These are phyloP conservation scores for Lithophane ornitopus DNA, from an alignment of 2,888 invertebrate species.

Conservation along the genomic window DNA sequence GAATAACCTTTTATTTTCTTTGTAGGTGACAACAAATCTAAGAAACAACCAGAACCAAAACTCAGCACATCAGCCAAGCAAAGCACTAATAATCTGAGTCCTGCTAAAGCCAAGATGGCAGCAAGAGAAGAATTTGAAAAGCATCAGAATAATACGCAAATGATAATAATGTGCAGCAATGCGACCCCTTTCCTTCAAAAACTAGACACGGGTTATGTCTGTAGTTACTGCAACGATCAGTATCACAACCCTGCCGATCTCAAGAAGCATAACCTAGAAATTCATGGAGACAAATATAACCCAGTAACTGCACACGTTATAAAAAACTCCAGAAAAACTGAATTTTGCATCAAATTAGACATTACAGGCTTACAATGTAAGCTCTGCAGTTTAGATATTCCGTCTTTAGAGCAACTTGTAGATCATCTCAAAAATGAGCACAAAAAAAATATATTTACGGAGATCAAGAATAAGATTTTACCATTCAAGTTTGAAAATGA, in stretches of 20 bases:
- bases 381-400: slow-evolving; percentile 46
- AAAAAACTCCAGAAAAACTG: slow-evolving; percentile 66
- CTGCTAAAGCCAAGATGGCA: slow-evolving; percentile 16
- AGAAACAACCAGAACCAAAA: slow-evolving; percentile 22
- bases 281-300: slow-evolving; percentile 66
- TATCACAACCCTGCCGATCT: slow-evolving; percentile 74
- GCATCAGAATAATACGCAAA: slow-evolving; percentile 75
- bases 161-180: slow-evolving; percentile 77
- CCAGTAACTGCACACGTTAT: slow-evolving; percentile 72
- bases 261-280: slow-evolving; percentile 63
- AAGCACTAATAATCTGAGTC: neutral
- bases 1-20: slow-evolving; percentile 44
- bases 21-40: slow-evolving; percentile 36
- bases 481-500: slow-evolving; percentile 72
- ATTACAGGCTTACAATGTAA: slow-evolving; percentile 72
- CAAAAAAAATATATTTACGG: slow-evolving; percentile 66
- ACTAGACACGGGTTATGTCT: slow-evolving; percentile 75
- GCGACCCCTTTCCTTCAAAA: slow-evolving; percentile 80
- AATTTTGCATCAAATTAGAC: slow-evolving; percentile 73
- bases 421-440: slow-evolving; percentile 69
- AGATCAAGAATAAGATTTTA: slow-evolving; percentile 74
- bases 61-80: slow-evolving; percentile 1
- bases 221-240: slow-evolving; percentile 77
- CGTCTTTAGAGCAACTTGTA: slow-evolving; percentile 68
- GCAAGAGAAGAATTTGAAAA: slow-evolving; percentile 65